These are phyloP conservation scores for Podiceps cristatus DNA, from an alignment of 2,113 vertebrate genomes.

Conservation along the genomic window DNA sequence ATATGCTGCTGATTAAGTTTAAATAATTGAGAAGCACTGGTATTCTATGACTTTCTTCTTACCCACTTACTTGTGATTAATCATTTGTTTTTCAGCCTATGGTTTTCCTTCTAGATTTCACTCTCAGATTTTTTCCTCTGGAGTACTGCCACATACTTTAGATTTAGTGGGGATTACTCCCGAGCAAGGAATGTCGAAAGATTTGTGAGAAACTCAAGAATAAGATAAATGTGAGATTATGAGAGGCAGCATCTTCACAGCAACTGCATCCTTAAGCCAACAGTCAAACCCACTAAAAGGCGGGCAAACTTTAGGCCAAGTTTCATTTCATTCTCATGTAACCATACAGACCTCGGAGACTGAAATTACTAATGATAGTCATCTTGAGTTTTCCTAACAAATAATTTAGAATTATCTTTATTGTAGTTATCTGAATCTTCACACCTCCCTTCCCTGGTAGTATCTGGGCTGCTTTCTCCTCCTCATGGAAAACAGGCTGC, in stretches of 20 bases:
- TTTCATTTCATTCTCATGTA: not conserved
- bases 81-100: not conserved
- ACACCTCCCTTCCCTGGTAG: not conserved
- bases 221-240: constrained; percentile 39
- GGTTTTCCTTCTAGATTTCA: constrained; percentile 13
- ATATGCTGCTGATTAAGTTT: constrained; percentile 1
- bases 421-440: constrained; percentile 45
- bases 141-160: not conserved
- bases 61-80: not conserved
- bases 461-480: constrained; percentile 2
- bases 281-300: constrained; percentile 26
- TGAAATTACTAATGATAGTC: not conserved
- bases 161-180: not conserved
- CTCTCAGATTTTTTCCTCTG: not conserved
- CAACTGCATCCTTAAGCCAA: not conserved
- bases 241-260: constrained; percentile 9
- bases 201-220: constrained; percentile 20
- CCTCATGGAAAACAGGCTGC: not conserved
- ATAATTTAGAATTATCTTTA: constrained; percentile 17
- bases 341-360: not conserved
- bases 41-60: constrained; percentile 10
- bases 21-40: constrained; percentile 18
- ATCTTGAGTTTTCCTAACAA: constrained; percentile 3
- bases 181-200: not conserved
- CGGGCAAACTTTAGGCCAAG: constrained; percentile 30